Evolutionary conservation across 35 echinoderm and acorn worm genomes (phyloP), one percentile per base, ranked within the genome.

Genomic region (Strongylocentrotus purpuratus): DNA sequence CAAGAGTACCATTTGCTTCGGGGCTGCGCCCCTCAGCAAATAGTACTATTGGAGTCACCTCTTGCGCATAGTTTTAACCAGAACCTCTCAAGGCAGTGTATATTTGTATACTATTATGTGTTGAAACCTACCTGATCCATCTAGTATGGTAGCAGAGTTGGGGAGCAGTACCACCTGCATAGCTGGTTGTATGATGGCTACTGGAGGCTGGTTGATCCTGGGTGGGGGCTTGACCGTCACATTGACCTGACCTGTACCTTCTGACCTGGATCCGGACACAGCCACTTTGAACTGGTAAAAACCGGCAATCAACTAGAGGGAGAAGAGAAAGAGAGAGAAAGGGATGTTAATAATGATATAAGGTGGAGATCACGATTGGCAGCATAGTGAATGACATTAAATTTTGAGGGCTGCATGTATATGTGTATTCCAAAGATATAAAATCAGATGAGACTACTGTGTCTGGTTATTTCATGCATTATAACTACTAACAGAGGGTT

Each of bases 181-280:
- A 28, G 33, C 70, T 18, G 97, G 97, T 87, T 95, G 46, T 46
- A 97, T 97, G 86, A 97, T 89, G 0, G 98, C 98, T n/a, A 95
- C 95, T 4, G 98, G 98, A 31, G 94, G 94, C 48, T 92, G 88
- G 87, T 99, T 99, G 70, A 97, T 46, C 33, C 98, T 94, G 5
- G 95, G 96, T 35, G 96, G 96, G 2, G 96, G 92, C 14, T 92
- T 92, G 8, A 99, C 98, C 2, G 98, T 99, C 1, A 99, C 95
- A 95, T 99, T 99, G 31, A 99, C 95, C 35, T 86, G 92, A 28
- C 48, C 98, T 18, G 86, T 60, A 45, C 98, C 98, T 13, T 95
- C 94, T 7, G 95, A 96, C 20, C 94, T 85, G 7, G 61, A 85
- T 0, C 95, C 94, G 0, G 92, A 90, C 32, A 99, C 98, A 33